These are phyloP conservation scores for Centropus bengalensis DNA, from an alignment of 2,113 vertebrate genomes.

Conservation along the genomic window DNA sequence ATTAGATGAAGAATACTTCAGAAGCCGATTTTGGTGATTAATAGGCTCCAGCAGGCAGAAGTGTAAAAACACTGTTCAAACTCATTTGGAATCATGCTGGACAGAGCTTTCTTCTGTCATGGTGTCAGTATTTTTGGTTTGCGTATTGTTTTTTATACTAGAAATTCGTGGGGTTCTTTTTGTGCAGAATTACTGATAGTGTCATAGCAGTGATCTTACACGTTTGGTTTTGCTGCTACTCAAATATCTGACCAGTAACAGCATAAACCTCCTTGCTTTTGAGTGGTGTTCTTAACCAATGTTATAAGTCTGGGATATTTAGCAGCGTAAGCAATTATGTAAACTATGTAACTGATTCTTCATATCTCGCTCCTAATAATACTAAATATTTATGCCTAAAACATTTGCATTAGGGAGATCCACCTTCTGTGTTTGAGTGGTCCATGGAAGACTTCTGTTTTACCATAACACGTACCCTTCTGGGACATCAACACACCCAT, in stretches of 20 bases:
- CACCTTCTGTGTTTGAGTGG: background rate
- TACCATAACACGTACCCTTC: background rate
- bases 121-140: background rate
- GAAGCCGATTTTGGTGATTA: background rate
- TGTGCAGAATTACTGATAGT: background rate
- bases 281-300: background rate
- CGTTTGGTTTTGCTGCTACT: no score
- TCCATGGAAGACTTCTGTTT: background rate
- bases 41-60: background rate
- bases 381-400: background rate
- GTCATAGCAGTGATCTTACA: background rate
- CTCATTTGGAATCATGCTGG: background rate
- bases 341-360: background rate
- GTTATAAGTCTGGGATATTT: background rate
- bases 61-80: background rate
- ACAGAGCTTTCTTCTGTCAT: background rate
- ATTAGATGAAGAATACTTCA: background rate
- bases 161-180: background rate
- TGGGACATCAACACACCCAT: background rate
- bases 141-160: background rate
- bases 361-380: background rate
- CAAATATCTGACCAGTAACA: no score
- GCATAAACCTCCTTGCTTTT: background rate
- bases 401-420: background rate
- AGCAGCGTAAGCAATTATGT: fast-evolving